Percentiles rank a stretch among this genome's conserved stretches.
phyloP scores from a whole-genome alignment of 1,140 invertebrate species.

The Helicorthomorpha holstii region DNA sequence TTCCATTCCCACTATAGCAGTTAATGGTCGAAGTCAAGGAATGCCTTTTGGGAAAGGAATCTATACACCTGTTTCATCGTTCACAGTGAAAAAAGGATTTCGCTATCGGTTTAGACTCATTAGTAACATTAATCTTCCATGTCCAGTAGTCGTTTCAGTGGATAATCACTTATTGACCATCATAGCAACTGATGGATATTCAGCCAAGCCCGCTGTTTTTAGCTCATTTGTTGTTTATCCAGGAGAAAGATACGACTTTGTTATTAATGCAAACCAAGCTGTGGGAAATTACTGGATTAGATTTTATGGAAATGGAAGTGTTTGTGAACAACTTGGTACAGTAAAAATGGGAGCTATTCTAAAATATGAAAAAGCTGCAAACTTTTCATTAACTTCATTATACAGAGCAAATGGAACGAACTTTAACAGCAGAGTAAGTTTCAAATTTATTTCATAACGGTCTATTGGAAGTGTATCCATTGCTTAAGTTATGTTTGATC shows the following conservation, averaged over 20 bases:
- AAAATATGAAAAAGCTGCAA: too few species aligned
- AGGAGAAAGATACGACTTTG: constrained; percentile 72
- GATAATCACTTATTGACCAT: constrained; percentile 63
- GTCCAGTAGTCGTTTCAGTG: constrained; percentile 65
- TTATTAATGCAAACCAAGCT: constrained; percentile 50
- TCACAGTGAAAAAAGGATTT: constrained; percentile 38
- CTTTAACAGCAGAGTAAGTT: too few species aligned
- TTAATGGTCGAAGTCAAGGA: constrained; percentile 57
- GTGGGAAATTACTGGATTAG: constrained; percentile 61
- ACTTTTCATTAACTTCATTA: too few species aligned
- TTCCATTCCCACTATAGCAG: constrained; percentile 34
- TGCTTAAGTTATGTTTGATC: too few species aligned
- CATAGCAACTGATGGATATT: constrained; percentile 60
- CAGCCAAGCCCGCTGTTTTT: constrained; percentile 48
- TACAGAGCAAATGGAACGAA: too few species aligned
- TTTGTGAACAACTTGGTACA: too few species aligned
- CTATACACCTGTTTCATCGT: constrained; percentile 35
- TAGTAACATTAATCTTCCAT: constrained; percentile 69
- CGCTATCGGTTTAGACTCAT: constrained; percentile 65
- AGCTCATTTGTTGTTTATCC: constrained; percentile 62
- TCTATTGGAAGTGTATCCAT: too few species aligned
- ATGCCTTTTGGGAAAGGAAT: constrained; percentile 11
- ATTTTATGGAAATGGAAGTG: constrained; percentile 54
- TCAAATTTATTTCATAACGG: too few species aligned
- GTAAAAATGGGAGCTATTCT: too few species aligned